These are phyloP conservation scores for Chiloscyllium punctatum DNA, from an alignment of 2,797 vertebrate species.

Conservation along the genomic window DNA sequence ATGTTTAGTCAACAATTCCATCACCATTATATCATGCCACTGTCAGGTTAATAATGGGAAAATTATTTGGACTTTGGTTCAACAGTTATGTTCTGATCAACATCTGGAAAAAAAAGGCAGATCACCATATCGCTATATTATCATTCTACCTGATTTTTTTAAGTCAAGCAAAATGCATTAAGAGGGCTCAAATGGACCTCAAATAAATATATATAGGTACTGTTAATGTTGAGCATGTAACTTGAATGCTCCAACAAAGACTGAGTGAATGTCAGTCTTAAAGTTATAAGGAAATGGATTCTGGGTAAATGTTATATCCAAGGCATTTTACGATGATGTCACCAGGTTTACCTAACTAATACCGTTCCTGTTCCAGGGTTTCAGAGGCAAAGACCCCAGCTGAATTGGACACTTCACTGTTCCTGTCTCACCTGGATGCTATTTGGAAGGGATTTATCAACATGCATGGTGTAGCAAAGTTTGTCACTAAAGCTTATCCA, in stretches of 20 bases:
- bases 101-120: not conserved
- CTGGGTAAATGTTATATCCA: not conserved
- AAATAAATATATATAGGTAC: not conserved
- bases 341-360: not conserved
- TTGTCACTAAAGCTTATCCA: slow-evolving; percentile 89
- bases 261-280: not conserved
- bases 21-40: not conserved
- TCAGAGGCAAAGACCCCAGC: slow-evolving; percentile 60
- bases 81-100: not conserved
- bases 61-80: not conserved
- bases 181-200: not conserved
- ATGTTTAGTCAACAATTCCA: not conserved
- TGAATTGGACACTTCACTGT: slow-evolving; percentile 71
- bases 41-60: not conserved
- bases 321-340: too few relatives aligned
- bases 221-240: not conserved
- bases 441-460: slow-evolving; percentile 98
- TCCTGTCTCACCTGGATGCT: slow-evolving; percentile 76
- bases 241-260: not conserved
- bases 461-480: slow-evolving; percentile 92
- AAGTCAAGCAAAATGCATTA: not conserved
- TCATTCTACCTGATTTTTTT: too few relatives aligned
- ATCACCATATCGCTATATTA: not conserved
- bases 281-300: not conserved
- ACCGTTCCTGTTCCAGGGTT: slow-evolving; percentile 60